Base-by-base conservation (phyloP, 2,888 invertebrate genomes). In the Drosophila flavopinicola region DNA sequence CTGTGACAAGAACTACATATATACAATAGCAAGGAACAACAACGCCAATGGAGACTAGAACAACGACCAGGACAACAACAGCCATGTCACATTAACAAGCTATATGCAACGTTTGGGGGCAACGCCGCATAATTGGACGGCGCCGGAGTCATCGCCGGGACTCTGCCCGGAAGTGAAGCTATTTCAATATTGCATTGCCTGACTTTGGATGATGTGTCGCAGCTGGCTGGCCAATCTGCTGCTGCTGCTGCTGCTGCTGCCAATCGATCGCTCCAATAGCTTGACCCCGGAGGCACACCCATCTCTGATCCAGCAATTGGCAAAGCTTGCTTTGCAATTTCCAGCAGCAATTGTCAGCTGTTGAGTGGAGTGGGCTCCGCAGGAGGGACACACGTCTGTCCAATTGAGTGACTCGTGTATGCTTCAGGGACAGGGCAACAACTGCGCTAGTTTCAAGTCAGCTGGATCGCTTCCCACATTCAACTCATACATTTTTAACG, bases 181-280 rank as follows among this genome's bases (percentile, higher is more conserved):
- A 71, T 66, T 66, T 61, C 61, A 66, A 72, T 72, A 70, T 54
- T 70, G 59, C 52, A 59, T 56, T 52, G 54, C 24, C 20, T 24
- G n/a, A n/a, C n/a, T n/a, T n/a, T n/a, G 17, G n/a, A 33, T 38
- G 39, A 35, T 47, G 49, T 54, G 25, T 45, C 41, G 11, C 45
- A 29, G n/a, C n/a, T n/a, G n/a, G n/a, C n/a, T n/a, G n/a, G n/a
- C n/a, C n/a, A n/a, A n/a, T n/a, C n/a, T n/a, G n/a, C n/a, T n/a
- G n/a, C n/a, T n/a, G n/a, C n/a, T n/a, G n/a, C n/a, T n/a, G n/a
- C n/a, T n/a, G n/a, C 37, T 30, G 38, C 23, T 27, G 24, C 24
- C 52, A 52, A 17, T 52, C 30, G 6, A 13, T 42, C 24, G 41
- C 15, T 38, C 48, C 27, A 49, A 27, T 37, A 7, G 37, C 27